Percentiles rank a stretch among this genome's conserved stretches.
phyloP scores from a whole-genome alignment of 2,797 vertebrate species.

The Geotrypetes seraphini region DNA sequence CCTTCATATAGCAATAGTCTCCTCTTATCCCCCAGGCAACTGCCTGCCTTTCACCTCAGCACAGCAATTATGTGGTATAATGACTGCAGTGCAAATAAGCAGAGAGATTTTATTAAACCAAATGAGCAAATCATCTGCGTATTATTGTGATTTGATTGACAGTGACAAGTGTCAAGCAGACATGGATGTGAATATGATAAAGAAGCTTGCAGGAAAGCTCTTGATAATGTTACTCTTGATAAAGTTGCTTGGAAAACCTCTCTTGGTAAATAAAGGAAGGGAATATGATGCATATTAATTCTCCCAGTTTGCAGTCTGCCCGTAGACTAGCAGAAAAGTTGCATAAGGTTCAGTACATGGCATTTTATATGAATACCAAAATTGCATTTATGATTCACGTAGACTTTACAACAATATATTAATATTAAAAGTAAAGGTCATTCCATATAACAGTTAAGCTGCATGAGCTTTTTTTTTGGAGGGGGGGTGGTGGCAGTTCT shows the following conservation, averaged over 20 bases:
- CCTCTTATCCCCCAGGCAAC: constrained; percentile 88
- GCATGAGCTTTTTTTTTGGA: constrained; percentile 91
- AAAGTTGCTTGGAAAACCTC: constrained; percentile 83
- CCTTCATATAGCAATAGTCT: constrained; percentile 87
- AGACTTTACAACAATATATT: constrained; percentile 86
- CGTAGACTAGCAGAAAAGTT: constrained; percentile 37
- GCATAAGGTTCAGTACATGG: constrained; percentile 59
- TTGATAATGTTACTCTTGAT: constrained; percentile 95
- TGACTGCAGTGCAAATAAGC: constrained; percentile 97
- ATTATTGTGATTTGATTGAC: constrained; percentile 98
- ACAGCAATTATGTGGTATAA: constrained; percentile 95
- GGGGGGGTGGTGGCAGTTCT: too few relatives aligned
- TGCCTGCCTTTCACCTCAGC: constrained; percentile 85
- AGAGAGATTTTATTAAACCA: constrained; percentile 99
- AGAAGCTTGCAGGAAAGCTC: constrained; percentile 87
- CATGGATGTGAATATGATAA: constrained; percentile 86
- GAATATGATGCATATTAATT: constrained; percentile 87
- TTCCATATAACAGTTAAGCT: constrained; percentile 81
- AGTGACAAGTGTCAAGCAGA: constrained; percentile 92
- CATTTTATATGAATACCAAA: constrained; percentile 90
- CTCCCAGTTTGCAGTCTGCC: constrained; percentile 53
- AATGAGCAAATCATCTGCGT: constrained; percentile 97
- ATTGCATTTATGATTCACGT: constrained; percentile 76
- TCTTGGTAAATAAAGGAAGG: constrained; percentile 74
- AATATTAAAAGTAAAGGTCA: constrained; percentile 99